Conservation (phyloP, 2,888 invertebrate species). For the Platypus cylindrus region DNA sequence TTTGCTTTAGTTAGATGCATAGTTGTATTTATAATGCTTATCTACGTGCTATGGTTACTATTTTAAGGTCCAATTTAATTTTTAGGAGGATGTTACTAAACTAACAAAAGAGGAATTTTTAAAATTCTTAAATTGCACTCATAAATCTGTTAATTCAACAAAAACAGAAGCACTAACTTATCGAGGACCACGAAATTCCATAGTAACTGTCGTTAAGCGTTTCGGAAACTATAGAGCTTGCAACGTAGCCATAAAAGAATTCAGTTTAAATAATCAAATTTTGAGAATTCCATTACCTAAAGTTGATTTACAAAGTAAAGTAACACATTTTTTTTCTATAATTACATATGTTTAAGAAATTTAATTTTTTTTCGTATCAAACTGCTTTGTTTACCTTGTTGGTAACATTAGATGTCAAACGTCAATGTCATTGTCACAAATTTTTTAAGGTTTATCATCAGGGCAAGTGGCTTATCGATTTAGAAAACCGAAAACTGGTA, state of each 20-base stretch:
- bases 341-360: conserved; percentile 1
- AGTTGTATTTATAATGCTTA: too few species aligned
- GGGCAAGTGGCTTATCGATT: conserved; percentile 10
- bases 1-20: too few species aligned
- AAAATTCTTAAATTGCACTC: conserved; percentile 14
- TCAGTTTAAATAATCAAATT: conserved; percentile 16
- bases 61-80: too few species aligned
- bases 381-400: too few species aligned
- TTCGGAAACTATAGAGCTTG: conserved; percentile 14
- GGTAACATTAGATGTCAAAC: too few species aligned
- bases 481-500: conserved; percentile 8
- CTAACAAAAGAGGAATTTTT: conserved; percentile 16
- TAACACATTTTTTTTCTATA: conserved; percentile 3
- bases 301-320: conserved; percentile 15
- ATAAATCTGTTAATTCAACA: conserved; percentile 5
- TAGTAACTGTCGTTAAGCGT: conserved; percentile 10
- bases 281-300: conserved; percentile 16
- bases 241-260: conserved; percentile 15
- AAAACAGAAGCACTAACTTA: conserved; percentile 5
- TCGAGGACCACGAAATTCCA: conserved; percentile 7
- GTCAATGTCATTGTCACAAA: not conserved
- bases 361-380: too few species aligned
- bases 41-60: too few species aligned
- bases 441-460: conserved; percentile 13
- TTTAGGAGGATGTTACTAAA: conserved; percentile 14